These are phyloP conservation scores for Bombus difficillimus DNA, from an alignment of 1,140 invertebrate genomes.

Conservation along the genomic window DNA sequence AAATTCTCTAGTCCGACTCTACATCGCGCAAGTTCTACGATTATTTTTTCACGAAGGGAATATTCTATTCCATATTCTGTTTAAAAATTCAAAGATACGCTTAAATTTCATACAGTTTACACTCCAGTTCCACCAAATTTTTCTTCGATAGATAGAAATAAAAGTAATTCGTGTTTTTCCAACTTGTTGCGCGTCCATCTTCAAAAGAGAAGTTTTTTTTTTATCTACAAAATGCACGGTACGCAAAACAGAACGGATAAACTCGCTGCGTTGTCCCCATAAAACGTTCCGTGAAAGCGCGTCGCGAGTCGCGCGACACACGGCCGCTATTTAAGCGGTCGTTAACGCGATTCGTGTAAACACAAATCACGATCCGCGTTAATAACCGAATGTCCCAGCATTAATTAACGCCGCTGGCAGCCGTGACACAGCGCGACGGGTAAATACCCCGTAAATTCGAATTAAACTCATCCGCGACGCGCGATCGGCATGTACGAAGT, in stretches of 20 bases:
- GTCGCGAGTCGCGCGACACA: not conserved
- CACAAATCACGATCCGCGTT: slow-evolving; percentile 45
- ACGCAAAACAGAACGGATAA: not conserved
- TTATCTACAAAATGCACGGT: no score
- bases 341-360: slow-evolving; percentile 48
- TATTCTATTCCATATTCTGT: no score
- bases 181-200: no score
- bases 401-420: slow-evolving; percentile 33
- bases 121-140: no score
- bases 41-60: no score
- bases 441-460: slow-evolving; percentile 34
- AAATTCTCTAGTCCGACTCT: no score
- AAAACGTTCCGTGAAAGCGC: not conserved
- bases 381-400: slow-evolving; percentile 35
- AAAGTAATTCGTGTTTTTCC: no score
- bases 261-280: not conserved
- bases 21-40: no score
- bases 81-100: no score
- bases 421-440: not conserved
- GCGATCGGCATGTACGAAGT: not conserved
- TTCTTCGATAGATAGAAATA: rapidly evolving
- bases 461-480: not conserved
- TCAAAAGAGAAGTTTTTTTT: no score
- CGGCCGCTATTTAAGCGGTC: slow-evolving; percentile 34
- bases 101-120: no score